These are phyloP conservation scores for Etheostoma nigrum DNA, from an alignment of 2,797 vertebrate species.

Conservation along the genomic window DNA sequence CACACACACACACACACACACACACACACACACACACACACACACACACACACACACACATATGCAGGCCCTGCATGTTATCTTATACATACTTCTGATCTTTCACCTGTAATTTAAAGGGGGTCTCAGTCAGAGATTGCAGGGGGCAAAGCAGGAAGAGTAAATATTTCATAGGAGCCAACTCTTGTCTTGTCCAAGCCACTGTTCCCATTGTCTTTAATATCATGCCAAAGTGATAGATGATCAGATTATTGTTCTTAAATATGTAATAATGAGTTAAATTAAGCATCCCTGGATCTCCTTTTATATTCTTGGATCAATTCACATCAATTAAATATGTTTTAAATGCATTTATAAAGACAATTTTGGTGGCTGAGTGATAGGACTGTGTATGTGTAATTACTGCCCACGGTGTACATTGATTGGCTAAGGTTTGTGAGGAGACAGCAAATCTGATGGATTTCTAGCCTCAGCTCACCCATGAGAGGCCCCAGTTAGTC, in stretches of 20 bases:
- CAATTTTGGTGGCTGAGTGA: not conserved
- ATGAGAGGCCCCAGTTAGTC: constrained; percentile 13
- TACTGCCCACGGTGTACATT: constrained; percentile 7
- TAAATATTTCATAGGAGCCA: constrained; percentile 31
- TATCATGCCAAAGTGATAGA: constrained; percentile 19
- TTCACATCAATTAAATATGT: not conserved
- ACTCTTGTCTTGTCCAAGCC: constrained; percentile 4
- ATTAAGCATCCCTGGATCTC: not conserved
- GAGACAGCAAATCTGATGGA: constrained; percentile 26
- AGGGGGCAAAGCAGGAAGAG: constrained; percentile 2
- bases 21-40: constrained; percentile 20
- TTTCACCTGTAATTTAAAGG: constrained; percentile 41
- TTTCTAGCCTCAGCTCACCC: constrained; percentile 2
- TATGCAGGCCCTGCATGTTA: constrained; percentile 39
- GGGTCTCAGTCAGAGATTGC: constrained; percentile 14
- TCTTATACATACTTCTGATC: constrained; percentile 48
- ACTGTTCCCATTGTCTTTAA: constrained; percentile 7
- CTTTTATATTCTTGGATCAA: not conserved
- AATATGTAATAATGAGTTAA: constrained; percentile 6
- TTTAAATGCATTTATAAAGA: constrained; percentile 8
- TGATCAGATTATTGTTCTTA: constrained; percentile 10
- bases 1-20: constrained; percentile 39
- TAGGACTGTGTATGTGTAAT: constrained; percentile 21
- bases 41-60: constrained; percentile 15
- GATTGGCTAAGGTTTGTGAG: constrained; percentile 44